Evolutionary conservation across 2,113 vertebrate genomes (phyloP).

Genomic region (Tetrao urogallus): DNA sequence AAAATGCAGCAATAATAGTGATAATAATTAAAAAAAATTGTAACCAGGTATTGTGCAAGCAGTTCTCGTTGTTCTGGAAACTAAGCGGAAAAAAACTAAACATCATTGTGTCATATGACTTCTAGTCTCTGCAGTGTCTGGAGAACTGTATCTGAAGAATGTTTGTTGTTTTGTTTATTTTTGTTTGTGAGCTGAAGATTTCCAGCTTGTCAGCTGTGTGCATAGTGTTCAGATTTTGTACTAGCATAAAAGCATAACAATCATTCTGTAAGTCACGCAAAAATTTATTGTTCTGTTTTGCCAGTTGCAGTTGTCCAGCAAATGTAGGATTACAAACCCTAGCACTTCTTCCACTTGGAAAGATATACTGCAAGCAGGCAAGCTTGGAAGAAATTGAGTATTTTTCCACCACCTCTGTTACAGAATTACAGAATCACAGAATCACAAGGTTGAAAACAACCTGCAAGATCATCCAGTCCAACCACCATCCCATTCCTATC

Average conservation of each 20-base stretch:
- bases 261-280: neutral
- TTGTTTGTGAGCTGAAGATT: neutral
- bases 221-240: neutral
- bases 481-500: too few species aligned
- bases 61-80: neutral
- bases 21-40: neutral
- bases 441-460: too few species aligned
- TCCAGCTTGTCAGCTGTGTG: neutral
- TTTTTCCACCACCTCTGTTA: neutral
- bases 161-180: neutral
- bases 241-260: neutral
- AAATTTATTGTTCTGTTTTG: neutral
- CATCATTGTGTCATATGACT: neutral
- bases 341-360: neutral
- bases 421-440: too few species aligned
- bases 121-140: neutral
- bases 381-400: neutral
- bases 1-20: neutral
- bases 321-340: neutral
- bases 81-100: neutral
- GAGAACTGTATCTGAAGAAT: neutral
- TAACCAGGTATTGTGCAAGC: neutral
- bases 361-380: neutral
- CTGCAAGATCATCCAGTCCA: too few species aligned
- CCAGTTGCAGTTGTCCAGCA: neutral